Percentiles rank a stretch among this genome's conserved stretches.
Conservation (phyloP, 1,140 invertebrate species). For the Drosophila sulfurigaster region DNA sequence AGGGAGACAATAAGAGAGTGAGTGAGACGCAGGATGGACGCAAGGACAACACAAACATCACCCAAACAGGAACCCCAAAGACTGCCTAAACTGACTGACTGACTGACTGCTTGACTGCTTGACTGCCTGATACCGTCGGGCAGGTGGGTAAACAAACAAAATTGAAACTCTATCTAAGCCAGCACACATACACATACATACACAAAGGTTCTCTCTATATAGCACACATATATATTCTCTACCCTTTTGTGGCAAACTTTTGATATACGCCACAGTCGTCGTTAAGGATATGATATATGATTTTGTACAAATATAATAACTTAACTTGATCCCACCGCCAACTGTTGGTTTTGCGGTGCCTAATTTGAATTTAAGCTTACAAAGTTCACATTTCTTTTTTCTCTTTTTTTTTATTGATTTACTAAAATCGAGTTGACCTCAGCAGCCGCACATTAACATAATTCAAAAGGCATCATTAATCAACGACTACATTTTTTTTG, state of each 20-base stretch:
- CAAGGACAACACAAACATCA: conserved; percentile 40
- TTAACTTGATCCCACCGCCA: conserved; percentile 1
- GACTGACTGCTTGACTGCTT: conserved; percentile 11
- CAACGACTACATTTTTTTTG: neutral
- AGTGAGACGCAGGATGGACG: neutral
- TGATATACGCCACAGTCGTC: neutral
- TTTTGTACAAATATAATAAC: conserved; percentile 11
- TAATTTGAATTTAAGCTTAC: neutral
- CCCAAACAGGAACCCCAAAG: conserved; percentile 1
- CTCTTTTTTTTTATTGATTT: neutral
- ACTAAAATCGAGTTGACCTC: neutral
- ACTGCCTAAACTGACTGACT: neutral
- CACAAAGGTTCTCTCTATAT: neutral
- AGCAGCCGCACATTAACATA: conserved; percentile 1
- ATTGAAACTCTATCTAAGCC: conserved; percentile 43
- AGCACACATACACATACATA: conserved; percentile 11
- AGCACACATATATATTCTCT: neutral
- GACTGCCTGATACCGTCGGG: conserved; percentile 37
- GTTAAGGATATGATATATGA: conserved; percentile 12
- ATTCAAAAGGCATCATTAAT: neutral
- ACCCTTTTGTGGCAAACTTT: neutral
- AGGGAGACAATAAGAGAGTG: neutral
- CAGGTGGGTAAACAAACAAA: conserved; percentile 51
- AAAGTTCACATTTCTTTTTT: neutral
- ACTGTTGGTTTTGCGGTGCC: neutral